phyloP scores from a whole-genome alignment of 2,888 invertebrate species.

The Strigamia transsilvanica region DNA sequence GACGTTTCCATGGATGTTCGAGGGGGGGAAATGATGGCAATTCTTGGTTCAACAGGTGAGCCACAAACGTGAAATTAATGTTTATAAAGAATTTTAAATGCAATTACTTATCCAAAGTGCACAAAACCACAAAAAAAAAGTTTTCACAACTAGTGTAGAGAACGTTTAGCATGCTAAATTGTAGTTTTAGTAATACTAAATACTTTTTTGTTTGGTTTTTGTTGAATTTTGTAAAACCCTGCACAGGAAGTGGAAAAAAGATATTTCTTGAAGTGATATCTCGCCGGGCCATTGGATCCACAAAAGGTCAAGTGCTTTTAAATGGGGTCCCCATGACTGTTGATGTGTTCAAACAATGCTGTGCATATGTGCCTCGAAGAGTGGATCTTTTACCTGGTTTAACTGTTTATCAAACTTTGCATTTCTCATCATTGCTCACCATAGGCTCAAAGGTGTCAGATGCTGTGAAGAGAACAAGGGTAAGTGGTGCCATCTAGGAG shows the following conservation, averaged over 20 bases:
- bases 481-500: slow-evolving; percentile 65
- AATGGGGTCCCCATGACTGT: slow-evolving; percentile 85
- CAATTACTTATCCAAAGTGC: no score
- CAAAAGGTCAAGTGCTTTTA: slow-evolving; percentile 78
- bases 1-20: slow-evolving; percentile 91
- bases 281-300: slow-evolving; percentile 60
- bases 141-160: no score
- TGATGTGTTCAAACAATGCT: slow-evolving; percentile 82
- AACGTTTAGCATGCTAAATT: no score
- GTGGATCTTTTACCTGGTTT: slow-evolving; percentile 84
- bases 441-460: slow-evolving; percentile 68
- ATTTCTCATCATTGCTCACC: slow-evolving; percentile 60
- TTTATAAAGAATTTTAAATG: no score
- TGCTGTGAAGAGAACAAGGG: slow-evolving; percentile 82
- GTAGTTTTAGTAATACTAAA: no score
- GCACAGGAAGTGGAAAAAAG: slow-evolving; percentile 87
- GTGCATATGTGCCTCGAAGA: slow-evolving; percentile 87
- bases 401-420: slow-evolving; percentile 78
- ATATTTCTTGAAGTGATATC: slow-evolving; percentile 90
- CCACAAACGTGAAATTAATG: background rate
- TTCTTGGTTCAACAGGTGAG: slow-evolving; percentile 88
- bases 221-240: background rate
- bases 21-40: slow-evolving; percentile 91
- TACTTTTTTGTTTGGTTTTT: background rate
- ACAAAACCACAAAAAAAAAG: no score